phyloP scores from a whole-genome alignment of 2,888 invertebrate species.

The Itoplectis maculator region DNA sequence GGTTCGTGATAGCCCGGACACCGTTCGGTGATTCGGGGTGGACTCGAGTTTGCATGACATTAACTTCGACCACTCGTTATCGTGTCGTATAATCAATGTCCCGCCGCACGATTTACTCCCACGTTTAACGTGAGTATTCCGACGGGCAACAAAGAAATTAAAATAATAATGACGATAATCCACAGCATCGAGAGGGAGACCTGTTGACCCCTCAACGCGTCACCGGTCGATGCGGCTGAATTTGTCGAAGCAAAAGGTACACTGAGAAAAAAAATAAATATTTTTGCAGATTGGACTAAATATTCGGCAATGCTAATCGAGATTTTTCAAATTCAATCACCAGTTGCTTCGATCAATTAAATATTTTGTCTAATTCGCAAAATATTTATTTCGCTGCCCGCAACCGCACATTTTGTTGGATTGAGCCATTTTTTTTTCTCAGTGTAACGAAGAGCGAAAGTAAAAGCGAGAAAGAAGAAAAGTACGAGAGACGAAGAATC shows the following conservation, averaged over 20 bases:
- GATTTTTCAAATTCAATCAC: too few relatives aligned
- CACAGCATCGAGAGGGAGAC: neutral
- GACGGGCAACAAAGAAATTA: neutral
- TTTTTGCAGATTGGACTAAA: too few relatives aligned
- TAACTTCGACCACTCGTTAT: slow-evolving; percentile 24
- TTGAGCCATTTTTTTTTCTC: too few relatives aligned
- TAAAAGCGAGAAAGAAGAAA: slow-evolving; percentile 50
- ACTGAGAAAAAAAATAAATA: neutral
- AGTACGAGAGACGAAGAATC: slow-evolving; percentile 30
- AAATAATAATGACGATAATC: neutral
- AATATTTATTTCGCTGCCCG: too few relatives aligned
- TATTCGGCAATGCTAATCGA: too few relatives aligned
- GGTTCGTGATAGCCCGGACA: slow-evolving; percentile 55
- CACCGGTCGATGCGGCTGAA: neutral
- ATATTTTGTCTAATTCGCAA: too few relatives aligned
- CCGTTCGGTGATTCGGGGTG: neutral
- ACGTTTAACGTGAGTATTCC: slow-evolving; percentile 3
- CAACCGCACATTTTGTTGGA: too few relatives aligned
- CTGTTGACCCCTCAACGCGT: neutral
- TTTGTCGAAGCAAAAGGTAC: neutral
- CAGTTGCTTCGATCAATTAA: too few relatives aligned
- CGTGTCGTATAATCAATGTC: slow-evolving; percentile 14
- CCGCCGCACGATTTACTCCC: slow-evolving; percentile 6
- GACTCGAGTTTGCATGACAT: neutral
- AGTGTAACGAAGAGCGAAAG: slow-evolving; percentile 28